phyloP scores from a whole-genome alignment of 2,888 invertebrate genomes.

The Globia sparganii region DNA sequence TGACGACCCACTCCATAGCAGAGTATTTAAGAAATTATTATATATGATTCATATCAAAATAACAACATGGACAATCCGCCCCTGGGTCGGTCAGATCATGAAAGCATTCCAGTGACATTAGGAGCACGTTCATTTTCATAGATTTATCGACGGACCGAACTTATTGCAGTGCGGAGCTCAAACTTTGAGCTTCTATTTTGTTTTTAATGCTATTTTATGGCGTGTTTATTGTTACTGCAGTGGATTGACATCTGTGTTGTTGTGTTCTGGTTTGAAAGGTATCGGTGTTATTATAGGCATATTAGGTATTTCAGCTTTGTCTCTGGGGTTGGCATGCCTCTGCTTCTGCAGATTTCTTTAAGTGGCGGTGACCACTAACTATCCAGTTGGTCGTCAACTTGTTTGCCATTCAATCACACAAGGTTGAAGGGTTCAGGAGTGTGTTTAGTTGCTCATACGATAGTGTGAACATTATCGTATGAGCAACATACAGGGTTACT shows the following conservation, averaged over 20 bases:
- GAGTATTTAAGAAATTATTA: background rate
- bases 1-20: background rate
- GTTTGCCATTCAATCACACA: background rate
- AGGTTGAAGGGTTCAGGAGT: background rate
- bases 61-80: slow-evolving; percentile 68
- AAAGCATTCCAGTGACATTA: slow-evolving; percentile 88
- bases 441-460: no score
- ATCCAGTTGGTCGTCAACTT: background rate
- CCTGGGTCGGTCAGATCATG: slow-evolving; percentile 84
- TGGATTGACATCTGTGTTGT: slow-evolving; percentile 17
- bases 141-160: slow-evolving; percentile 89
- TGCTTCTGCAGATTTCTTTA: no score
- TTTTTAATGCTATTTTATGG: slow-evolving; percentile 36
- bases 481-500: no score
- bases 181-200: slow-evolving; percentile 69
- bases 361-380: no score
- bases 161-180: slow-evolving; percentile 80
- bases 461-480: no score
- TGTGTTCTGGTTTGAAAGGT: background rate
- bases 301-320: background rate
- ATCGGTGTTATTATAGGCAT: background rate
- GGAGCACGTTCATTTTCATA: slow-evolving; percentile 88
- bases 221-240: slow-evolving; percentile 21
- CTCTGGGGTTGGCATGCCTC: background rate
- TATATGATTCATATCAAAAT: slow-evolving; percentile 18